phyloP scores from a whole-genome alignment of 2,888 invertebrate genomes.

The Leucoma salicis region DNA sequence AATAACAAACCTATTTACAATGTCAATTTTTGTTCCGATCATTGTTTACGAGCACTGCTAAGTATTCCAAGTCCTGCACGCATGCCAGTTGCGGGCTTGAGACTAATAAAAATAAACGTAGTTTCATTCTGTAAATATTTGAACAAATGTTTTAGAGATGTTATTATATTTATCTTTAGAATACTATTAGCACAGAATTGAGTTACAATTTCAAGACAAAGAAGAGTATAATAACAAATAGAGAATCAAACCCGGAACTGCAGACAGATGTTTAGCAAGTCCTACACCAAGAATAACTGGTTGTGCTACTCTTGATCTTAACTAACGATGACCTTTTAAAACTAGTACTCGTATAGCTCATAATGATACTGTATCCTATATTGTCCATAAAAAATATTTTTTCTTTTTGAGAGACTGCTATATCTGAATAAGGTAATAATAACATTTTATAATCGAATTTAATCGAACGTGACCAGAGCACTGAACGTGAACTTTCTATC shows the following conservation, averaged over 20 bases:
- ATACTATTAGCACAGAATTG: too few species aligned
- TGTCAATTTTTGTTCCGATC: constrained; percentile 24
- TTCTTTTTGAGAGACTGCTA: too few species aligned
- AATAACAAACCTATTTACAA: constrained; percentile 34
- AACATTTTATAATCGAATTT: constrained; percentile 24
- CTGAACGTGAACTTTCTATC: constrained; percentile 37
- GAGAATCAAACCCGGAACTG: constrained; percentile 44
- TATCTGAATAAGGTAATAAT: too few species aligned
- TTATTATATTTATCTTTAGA: too few species aligned
- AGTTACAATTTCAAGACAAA: too few species aligned
- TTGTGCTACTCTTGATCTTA: constrained; percentile 35
- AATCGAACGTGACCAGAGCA: constrained; percentile 31
- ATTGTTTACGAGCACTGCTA: constrained; percentile 11
- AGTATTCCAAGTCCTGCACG: constrained; percentile 11
- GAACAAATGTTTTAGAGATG: not conserved
- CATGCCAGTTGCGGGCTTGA: constrained; percentile 12
- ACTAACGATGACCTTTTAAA: constrained; percentile 34
- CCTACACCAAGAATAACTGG: constrained; percentile 34
- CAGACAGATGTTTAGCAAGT: constrained; percentile 32
- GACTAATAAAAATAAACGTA: constrained; percentile 24
- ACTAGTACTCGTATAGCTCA: constrained; percentile 22
- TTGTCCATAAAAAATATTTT: too few species aligned
- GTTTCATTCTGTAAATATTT: constrained; percentile 2
- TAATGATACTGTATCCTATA: constrained; percentile 2
- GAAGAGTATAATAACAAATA: too few species aligned